Conservation (phyloP, 2,888 invertebrate species). For the Aquatica leii region DNA sequence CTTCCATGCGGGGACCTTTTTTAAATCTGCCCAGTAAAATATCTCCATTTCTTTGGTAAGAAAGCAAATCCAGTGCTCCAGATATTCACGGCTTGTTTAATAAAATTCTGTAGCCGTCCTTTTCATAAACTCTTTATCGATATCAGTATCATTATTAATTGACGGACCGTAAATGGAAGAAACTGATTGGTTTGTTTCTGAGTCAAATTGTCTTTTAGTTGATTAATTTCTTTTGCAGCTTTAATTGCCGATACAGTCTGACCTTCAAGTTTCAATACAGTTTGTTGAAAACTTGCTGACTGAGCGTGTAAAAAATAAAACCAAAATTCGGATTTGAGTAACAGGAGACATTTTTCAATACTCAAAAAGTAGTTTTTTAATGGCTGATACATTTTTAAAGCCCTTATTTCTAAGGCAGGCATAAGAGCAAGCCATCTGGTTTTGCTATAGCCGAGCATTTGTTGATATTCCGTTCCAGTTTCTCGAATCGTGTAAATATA, state of each 20-base stretch:
- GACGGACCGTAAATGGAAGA: slow-evolving; percentile 40
- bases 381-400: slow-evolving; percentile 50
- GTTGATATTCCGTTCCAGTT: slow-evolving; percentile 42
- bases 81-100: slow-evolving; percentile 47
- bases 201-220: slow-evolving; percentile 41
- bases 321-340: slow-evolving; percentile 49
- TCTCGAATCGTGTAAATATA: slow-evolving; percentile 47
- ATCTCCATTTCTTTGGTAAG: slow-evolving; percentile 44
- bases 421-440: slow-evolving; percentile 46
- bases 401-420: slow-evolving; percentile 42
- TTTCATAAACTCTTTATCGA: slow-evolving; percentile 45
- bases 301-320: slow-evolving; percentile 46
- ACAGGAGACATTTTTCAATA: slow-evolving; percentile 47
- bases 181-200: slow-evolving; percentile 37
- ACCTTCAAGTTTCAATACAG: slow-evolving; percentile 41
- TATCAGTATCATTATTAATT: slow-evolving; percentile 38
- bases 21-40: slow-evolving; percentile 47
- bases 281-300: slow-evolving; percentile 41
- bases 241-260: slow-evolving; percentile 45
- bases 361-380: slow-evolving; percentile 50
- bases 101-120: slow-evolving; percentile 34
- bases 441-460: slow-evolving; percentile 41
- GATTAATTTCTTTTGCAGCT: slow-evolving; percentile 45
- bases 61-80: slow-evolving; percentile 44
- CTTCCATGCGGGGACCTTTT: slow-evolving; percentile 43